These are phyloP conservation scores for Gymnopithys bicolor DNA, from an alignment of 2,797 vertebrate species.

Conservation along the genomic window DNA sequence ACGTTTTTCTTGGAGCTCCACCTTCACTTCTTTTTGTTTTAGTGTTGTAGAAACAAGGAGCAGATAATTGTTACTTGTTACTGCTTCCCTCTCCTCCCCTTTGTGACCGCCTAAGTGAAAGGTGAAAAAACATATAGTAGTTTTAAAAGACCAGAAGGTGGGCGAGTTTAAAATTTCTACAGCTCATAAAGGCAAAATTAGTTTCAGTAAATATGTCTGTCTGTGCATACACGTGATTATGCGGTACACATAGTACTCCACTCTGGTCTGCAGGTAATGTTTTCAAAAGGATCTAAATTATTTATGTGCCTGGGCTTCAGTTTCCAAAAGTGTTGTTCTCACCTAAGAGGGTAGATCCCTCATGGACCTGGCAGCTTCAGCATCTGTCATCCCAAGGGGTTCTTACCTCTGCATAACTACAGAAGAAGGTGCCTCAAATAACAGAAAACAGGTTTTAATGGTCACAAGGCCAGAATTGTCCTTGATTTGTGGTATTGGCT, in stretches of 20 bases:
- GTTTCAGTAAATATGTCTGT: neutral
- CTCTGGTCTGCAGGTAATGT: neutral
- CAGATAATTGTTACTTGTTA: neutral
- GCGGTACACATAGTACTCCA: neutral
- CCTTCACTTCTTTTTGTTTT: rapidly evolving
- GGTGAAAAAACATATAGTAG: neutral
- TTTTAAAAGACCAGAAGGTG: neutral
- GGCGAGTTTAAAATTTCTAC: neutral
- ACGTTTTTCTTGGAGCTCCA: neutral
- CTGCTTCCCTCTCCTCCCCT: neutral
- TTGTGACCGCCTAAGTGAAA: neutral
- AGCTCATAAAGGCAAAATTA: neutral
- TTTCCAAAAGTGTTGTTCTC: neutral
- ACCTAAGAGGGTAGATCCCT: rapidly evolving
- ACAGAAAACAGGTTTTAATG: neutral
- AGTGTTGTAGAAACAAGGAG: neutral
- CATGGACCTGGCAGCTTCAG: neutral
- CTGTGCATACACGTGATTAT: rapidly evolving
- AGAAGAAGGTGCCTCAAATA: neutral
- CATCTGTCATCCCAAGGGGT: neutral
- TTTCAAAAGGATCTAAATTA: neutral
- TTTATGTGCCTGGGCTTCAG: neutral
- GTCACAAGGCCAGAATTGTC: neutral
- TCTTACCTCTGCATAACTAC: neutral
- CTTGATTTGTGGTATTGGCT: neutral